Evolutionary conservation across 2,888 invertebrate genomes (phyloP).

Genomic region (Ormyrus thymus): DNA sequence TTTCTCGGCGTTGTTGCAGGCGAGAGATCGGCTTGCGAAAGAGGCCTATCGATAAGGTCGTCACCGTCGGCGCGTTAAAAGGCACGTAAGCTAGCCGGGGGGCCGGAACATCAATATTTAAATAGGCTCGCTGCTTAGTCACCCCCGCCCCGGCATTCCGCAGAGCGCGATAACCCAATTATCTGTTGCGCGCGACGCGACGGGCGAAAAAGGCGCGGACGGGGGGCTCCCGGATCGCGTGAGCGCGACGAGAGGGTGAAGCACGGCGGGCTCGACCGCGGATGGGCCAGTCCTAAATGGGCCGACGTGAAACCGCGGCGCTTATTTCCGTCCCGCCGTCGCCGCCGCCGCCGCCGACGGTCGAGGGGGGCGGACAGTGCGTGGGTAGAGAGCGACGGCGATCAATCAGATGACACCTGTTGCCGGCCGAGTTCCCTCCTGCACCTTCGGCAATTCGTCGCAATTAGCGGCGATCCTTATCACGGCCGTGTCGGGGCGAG

Average conservation of each 20-base stretch:
- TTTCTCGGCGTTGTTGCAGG: neutral
- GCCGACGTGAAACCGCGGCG: conserved; percentile 64
- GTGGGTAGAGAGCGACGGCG: conserved; percentile 68
- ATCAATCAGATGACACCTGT: conserved; percentile 75
- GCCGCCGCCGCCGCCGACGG: too few species aligned
- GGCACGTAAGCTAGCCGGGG: too few species aligned
- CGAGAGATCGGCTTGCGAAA: neutral
- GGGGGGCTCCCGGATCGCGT: conserved; percentile 10
- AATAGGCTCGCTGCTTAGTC: too few species aligned
- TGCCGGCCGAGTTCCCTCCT: conserved; percentile 61
- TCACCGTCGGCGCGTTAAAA: too few species aligned
- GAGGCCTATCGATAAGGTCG: too few species aligned
- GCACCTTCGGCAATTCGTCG: conserved; percentile 70
- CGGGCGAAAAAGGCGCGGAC: too few species aligned
- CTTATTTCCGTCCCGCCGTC: too few species aligned
- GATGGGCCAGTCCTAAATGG: conserved; percentile 56
- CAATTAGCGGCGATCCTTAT: conserved; percentile 74
- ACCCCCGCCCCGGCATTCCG: too few species aligned
- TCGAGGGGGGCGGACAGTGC: conserved; percentile 67
- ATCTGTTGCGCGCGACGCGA: too few species aligned
- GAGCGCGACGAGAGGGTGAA: conserved; percentile 15
- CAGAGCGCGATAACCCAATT: too few species aligned
- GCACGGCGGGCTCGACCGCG: neutral
- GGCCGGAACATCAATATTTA: too few species aligned
- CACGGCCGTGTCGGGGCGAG: conserved; percentile 45